Conservation (phyloP, 2,113 vertebrate species). For the Oceanodroma tethys region DNA sequence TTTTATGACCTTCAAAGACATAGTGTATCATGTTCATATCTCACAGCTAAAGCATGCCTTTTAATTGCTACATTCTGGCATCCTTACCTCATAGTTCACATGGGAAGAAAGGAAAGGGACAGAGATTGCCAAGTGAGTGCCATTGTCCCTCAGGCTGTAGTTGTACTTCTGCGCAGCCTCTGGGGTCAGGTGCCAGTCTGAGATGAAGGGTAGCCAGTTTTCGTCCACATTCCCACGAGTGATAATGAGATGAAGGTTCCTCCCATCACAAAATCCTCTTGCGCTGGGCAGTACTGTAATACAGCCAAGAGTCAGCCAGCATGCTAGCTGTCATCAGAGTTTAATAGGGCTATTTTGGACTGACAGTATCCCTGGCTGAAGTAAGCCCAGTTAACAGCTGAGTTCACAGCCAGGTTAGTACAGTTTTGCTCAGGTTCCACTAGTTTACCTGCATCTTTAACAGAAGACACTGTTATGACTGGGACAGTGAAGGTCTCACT, state of each 20-base stretch:
- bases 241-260: conserved; percentile 19
- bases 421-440: background rate
- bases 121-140: conserved; percentile 38
- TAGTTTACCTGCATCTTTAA: conserved; percentile 58
- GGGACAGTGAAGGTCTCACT: conserved; percentile 25
- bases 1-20: background rate
- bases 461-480: background rate
- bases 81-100: conserved; percentile 52
- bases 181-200: background rate
- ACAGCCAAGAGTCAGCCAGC: background rate
- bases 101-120: conserved; percentile 40
- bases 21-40: background rate
- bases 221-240: conserved; percentile 46
- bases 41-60: background rate
- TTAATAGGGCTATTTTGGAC: background rate
- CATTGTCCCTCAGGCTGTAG: conserved; percentile 28
- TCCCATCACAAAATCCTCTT: conserved; percentile 28
- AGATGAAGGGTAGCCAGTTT: conserved; percentile 60
- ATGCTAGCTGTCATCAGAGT: background rate
- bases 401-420: background rate
- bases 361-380: background rate
- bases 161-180: background rate
- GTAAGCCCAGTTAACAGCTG: background rate
- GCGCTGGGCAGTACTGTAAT: conserved; percentile 25
- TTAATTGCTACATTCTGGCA: background rate